Percentiles rank a stretch among this genome's conserved stretches.
Conservation (phyloP, 2,888 invertebrate species). For the Mamestra brassicae region DNA sequence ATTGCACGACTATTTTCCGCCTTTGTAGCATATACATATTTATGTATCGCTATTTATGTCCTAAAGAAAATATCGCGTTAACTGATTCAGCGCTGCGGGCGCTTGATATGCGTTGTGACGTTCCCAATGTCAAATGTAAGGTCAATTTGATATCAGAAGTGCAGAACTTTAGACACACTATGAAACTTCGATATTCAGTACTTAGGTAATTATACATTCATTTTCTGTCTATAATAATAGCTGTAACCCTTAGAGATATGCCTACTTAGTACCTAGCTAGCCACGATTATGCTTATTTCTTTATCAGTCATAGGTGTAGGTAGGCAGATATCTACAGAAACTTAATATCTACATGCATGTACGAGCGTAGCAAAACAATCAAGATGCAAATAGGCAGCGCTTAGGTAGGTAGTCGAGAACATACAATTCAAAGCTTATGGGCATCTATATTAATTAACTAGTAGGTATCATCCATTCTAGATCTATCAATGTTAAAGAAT, state of each 20-base stretch:
- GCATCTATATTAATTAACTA: too few species aligned
- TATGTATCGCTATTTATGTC: constrained; percentile 21
- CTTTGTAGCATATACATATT: not conserved
- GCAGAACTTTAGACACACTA: constrained; percentile 28
- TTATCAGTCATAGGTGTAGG: not conserved
- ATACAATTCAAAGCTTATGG: not conserved
- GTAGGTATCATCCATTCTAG: too few species aligned
- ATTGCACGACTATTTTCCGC: constrained; percentile 1
- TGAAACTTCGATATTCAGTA: constrained; percentile 19
- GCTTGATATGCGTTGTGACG: constrained; percentile 69
- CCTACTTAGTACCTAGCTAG: not conserved
- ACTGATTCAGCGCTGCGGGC: constrained; percentile 69
- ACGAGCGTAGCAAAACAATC: constrained; percentile 9
- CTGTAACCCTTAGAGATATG: constrained; percentile 1
- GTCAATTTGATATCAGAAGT: constrained; percentile 77
- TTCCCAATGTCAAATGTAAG: constrained; percentile 88
- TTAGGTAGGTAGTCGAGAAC: constrained; percentile 17
- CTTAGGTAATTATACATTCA: not conserved
- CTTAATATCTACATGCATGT: not conserved
- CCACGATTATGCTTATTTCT: not conserved
- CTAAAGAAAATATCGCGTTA: not conserved
- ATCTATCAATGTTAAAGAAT: not conserved
- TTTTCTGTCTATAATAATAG: constrained; percentile 14
- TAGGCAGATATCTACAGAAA: not conserved
- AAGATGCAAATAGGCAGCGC: constrained; percentile 16